Evolutionary conservation across 2,888 invertebrate species (phyloP).

Genomic region (Limenitis camilla): DNA sequence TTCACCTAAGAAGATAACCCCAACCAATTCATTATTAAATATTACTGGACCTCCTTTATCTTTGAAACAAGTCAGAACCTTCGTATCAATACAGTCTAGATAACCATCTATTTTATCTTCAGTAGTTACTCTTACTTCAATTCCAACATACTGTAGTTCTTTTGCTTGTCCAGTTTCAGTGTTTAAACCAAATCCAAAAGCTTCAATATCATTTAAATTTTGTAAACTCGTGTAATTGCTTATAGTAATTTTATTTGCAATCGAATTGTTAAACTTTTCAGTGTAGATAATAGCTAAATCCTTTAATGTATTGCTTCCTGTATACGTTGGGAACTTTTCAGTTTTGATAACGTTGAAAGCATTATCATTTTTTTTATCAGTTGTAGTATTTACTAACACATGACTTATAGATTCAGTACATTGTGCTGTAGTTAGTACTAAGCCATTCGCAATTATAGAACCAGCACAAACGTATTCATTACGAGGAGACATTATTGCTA

Average conservation of each 20-base stretch:
- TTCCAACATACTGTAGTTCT: constrained; percentile 52
- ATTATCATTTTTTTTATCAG: constrained; percentile 42
- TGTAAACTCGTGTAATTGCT: constrained; percentile 46
- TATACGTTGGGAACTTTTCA: constrained; percentile 54
- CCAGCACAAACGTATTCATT: constrained; percentile 60
- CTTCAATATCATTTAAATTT: constrained; percentile 44
- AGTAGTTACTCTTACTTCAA: constrained; percentile 35
- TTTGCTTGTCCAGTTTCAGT: constrained; percentile 44
- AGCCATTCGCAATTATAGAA: constrained; percentile 49
- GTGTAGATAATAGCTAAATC: constrained; percentile 56
- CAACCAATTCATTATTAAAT: constrained; percentile 51
- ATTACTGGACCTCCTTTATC: constrained; percentile 58
- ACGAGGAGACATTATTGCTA: constrained; percentile 54
- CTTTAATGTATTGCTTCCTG: constrained; percentile 38
- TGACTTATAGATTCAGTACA: constrained; percentile 47
- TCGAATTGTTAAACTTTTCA: constrained; percentile 47
- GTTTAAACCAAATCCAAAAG: constrained; percentile 59
- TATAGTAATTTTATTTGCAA: constrained; percentile 47
- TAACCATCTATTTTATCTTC: constrained; percentile 34
- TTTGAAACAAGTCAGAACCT: constrained; percentile 55
- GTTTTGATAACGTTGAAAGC: constrained; percentile 46
- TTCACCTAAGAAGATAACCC: constrained; percentile 50
- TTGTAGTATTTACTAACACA: constrained; percentile 52
- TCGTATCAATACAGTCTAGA: constrained; percentile 61
- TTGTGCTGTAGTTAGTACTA: constrained; percentile 53